phyloP scores from a whole-genome alignment of 2,888 invertebrate species.

The Netelia melanura region DNA sequence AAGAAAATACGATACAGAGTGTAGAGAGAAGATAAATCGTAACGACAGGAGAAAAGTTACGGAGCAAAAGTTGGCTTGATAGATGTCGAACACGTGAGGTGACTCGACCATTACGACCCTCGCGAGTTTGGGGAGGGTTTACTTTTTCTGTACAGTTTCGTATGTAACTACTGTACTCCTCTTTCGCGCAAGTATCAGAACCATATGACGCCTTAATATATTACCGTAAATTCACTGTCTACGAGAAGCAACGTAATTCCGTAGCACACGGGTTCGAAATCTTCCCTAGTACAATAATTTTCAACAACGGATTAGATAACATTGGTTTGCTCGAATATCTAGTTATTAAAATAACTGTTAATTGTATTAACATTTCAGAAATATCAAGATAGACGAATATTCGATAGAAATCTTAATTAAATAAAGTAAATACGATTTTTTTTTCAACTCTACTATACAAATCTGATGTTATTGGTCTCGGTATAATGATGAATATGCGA shows the following conservation, averaged over 20 bases:
- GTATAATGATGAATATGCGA: constrained; percentile 5
- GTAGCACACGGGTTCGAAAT: not conserved
- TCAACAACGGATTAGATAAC: too few relatives aligned
- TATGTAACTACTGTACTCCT: constrained; percentile 22
- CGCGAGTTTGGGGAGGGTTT: constrained; percentile 7
- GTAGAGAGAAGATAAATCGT: constrained; percentile 30
- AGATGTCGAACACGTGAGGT: constrained; percentile 58
- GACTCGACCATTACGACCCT: constrained; percentile 29
- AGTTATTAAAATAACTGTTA: too few relatives aligned
- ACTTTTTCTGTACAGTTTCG: constrained; percentile 12
- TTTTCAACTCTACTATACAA: too few relatives aligned
- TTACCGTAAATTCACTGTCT: constrained; percentile 34
- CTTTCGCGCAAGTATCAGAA: constrained; percentile 34
- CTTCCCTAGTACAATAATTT: too few relatives aligned
- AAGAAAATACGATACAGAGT: constrained; percentile 31
- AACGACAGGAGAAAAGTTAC: constrained; percentile 40
- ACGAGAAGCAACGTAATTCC: not conserved
- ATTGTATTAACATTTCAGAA: too few relatives aligned
- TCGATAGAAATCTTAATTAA: too few relatives aligned
- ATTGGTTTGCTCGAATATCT: too few relatives aligned
- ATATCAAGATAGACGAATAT: too few relatives aligned
- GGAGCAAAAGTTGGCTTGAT: constrained; percentile 55
- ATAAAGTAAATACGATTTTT: too few relatives aligned
- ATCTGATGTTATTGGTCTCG: not conserved
- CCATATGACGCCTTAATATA: constrained; percentile 42